Percentiles rank a stretch among this genome's conserved stretches.
These are phyloP conservation scores for Pycnomerus fuliginosus DNA, from an alignment of 2,888 invertebrate species.

Conservation along the genomic window DNA sequence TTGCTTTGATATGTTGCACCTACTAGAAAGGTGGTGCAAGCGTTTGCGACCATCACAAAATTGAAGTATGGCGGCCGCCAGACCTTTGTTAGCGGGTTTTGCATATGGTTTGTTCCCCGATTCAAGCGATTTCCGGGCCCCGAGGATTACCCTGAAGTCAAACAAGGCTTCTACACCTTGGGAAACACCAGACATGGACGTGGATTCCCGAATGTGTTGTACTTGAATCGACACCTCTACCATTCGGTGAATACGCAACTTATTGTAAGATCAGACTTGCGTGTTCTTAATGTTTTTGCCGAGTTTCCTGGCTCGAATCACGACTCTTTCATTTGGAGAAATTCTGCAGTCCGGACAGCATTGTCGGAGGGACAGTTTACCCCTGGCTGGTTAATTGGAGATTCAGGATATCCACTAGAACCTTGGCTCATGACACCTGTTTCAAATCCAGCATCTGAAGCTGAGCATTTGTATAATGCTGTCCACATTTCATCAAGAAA, in stretches of 20 bases:
- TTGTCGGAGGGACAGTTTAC: constrained; percentile 2
- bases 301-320: constrained; percentile 18
- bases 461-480: constrained; percentile 21
- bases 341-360: constrained; percentile 12
- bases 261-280: constrained; percentile 17
- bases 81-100: too few species aligned
- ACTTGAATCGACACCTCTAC: constrained; percentile 8
- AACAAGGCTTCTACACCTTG: constrained; percentile 12
- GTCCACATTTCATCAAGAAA: constrained; percentile 12
- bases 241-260: constrained; percentile 19
- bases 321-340: constrained; percentile 20
- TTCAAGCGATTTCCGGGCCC: constrained; percentile 15
- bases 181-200: constrained; percentile 2
- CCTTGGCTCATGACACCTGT: constrained; percentile 21
- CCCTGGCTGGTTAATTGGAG: constrained; percentile 12
- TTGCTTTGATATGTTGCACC: too few species aligned
- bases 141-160: constrained; percentile 4
- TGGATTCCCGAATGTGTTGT: constrained; percentile 18
- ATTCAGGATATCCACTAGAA: too few species aligned
- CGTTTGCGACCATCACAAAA: too few species aligned
- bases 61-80: too few species aligned
- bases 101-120: too few species aligned
- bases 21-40: too few species aligned
- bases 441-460: background rate
- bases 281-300: constrained; percentile 20